These are phyloP conservation scores for Halictus rubicundus DNA, from an alignment of 1,140 invertebrate genomes.

Conservation along the genomic window DNA sequence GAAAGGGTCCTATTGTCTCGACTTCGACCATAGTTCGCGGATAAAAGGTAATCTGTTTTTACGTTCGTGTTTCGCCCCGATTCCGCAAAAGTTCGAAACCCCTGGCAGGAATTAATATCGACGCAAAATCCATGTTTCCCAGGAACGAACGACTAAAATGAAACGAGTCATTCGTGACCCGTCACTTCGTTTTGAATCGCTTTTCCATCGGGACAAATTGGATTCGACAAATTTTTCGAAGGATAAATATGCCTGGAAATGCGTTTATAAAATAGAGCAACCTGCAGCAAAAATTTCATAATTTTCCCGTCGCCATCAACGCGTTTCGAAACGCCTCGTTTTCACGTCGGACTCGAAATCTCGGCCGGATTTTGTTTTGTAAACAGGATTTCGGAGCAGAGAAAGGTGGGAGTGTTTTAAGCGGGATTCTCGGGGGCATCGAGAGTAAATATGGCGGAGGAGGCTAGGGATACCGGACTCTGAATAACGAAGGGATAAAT, in stretches of 20 bases:
- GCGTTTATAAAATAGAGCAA: too few species aligned
- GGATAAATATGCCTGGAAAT: too few species aligned
- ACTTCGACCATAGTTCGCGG: background rate
- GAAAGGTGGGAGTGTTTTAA: background rate
- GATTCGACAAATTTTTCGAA: too few species aligned
- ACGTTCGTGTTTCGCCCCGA: background rate
- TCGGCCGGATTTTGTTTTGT: background rate
- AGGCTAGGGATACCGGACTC: background rate
- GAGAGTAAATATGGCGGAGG: background rate
- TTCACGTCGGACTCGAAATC: background rate
- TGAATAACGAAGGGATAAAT: constrained; percentile 48
- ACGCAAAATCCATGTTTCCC: too few species aligned
- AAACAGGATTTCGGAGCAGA: background rate
- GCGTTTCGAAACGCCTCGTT: background rate
- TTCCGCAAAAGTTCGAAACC: too few species aligned
- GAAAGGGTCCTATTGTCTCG: background rate
- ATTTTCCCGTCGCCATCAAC: too few species aligned
- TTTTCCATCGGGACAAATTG: too few species aligned
- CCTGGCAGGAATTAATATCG: too few species aligned
- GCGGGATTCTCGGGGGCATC: background rate
- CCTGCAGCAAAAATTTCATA: too few species aligned
- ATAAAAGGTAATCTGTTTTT: background rate
- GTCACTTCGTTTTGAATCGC: too few species aligned
- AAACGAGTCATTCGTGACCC: too few species aligned
- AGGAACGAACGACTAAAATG: too few species aligned